These are phyloP conservation scores for Agrochola litura DNA, from an alignment of 2,888 invertebrate species.

Conservation along the genomic window DNA sequence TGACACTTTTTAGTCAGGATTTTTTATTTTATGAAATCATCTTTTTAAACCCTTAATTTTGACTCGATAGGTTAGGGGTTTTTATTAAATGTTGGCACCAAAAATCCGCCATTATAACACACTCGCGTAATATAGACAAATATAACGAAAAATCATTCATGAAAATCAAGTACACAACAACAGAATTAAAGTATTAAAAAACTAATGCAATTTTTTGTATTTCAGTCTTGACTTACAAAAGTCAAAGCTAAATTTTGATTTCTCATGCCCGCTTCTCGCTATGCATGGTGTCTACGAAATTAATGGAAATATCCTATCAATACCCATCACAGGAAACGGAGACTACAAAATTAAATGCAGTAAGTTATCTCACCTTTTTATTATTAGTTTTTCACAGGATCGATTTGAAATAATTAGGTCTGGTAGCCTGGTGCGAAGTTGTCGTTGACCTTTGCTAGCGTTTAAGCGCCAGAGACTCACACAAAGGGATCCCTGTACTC, in stretches of 20 bases:
- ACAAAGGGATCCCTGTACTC: not conserved
- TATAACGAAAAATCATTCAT: too few relatives aligned
- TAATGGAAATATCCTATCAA: constrained; percentile 32
- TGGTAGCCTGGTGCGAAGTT: too few relatives aligned
- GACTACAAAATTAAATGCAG: constrained; percentile 37
- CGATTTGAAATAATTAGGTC: too few relatives aligned
- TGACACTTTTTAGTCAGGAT: too few relatives aligned
- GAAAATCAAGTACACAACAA: too few relatives aligned
- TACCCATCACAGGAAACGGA: constrained; percentile 57
- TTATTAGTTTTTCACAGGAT: not conserved
- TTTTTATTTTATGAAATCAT: too few relatives aligned
- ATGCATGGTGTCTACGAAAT: constrained; percentile 50
- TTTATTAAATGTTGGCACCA: too few relatives aligned
- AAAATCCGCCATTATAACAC: too few relatives aligned
- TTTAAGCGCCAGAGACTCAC: not conserved
- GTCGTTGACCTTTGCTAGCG: not conserved
- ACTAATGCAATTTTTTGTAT: constrained; percentile 6
- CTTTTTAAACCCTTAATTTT: too few relatives aligned
- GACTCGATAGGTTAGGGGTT: too few relatives aligned
- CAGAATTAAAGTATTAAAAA: not conserved
- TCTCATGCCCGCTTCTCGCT: constrained; percentile 39
- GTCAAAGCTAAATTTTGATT: constrained; percentile 25
- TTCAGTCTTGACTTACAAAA: constrained; percentile 41
- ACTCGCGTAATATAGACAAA: too few relatives aligned
- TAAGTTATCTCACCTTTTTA: constrained; percentile 23